These are phyloP conservation scores for Potorous gilbertii DNA, from an alignment of 2,797 vertebrate genomes.

Conservation along the genomic window DNA sequence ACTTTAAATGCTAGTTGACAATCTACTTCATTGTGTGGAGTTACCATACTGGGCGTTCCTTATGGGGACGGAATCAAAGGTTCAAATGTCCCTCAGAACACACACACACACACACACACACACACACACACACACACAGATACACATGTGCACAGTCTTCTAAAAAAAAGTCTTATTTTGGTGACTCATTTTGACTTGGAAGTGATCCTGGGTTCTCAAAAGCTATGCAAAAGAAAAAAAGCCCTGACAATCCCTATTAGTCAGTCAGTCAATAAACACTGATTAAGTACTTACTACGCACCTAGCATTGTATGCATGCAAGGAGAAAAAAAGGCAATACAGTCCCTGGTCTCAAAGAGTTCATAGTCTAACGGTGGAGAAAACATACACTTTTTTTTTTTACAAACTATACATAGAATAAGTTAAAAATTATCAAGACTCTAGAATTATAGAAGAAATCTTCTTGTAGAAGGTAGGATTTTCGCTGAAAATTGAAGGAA, in stretches of 20 bases:
- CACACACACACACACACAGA: background rate
- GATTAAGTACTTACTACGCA: background rate
- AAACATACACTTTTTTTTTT: background rate
- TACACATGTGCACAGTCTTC: background rate
- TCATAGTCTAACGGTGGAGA: background rate
- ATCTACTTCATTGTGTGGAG: background rate
- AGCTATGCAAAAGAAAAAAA: background rate
- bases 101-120: no score
- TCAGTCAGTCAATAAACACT: background rate
- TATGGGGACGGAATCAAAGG: background rate
- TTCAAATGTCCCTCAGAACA: background rate
- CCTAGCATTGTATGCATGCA: background rate
- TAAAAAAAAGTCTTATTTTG: background rate
- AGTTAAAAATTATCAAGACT: background rate
- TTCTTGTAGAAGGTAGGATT: background rate
- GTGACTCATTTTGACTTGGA: background rate
- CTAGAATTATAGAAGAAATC: background rate
- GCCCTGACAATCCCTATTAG: background rate
- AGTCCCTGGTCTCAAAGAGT: background rate
- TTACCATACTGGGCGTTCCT: background rate
- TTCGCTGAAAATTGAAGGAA: background rate
- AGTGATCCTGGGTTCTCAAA: background rate
- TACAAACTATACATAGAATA: background rate
- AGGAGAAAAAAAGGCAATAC: background rate
- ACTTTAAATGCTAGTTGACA: background rate